A percentile compares a stretch with the other conserved stretches of the same genome.
These are phyloP conservation scores for Noctua comes DNA, from an alignment of 2,888 invertebrate species.

Conservation along the genomic window DNA sequence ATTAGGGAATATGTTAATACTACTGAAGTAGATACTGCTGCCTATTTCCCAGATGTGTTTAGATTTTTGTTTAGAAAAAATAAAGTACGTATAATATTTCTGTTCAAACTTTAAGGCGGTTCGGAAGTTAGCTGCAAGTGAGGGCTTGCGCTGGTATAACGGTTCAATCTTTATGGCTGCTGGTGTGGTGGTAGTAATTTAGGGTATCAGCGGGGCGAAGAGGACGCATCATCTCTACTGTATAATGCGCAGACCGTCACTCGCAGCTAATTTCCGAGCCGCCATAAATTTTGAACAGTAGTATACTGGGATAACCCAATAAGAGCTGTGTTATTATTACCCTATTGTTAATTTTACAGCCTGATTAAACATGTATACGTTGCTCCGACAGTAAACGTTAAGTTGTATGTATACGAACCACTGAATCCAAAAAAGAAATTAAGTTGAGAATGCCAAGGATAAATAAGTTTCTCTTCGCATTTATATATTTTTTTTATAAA, in stretches of 20 bases:
- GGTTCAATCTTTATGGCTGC: background rate
- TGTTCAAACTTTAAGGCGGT: background rate
- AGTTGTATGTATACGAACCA: background rate
- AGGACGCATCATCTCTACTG: background rate
- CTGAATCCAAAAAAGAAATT: background rate
- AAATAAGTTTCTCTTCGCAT: background rate
- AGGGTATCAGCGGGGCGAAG: background rate
- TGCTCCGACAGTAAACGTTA: background rate
- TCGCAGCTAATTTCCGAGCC: background rate
- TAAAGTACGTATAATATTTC: background rate
- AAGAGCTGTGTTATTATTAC: background rate
- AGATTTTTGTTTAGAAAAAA: background rate
- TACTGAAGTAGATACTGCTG: background rate
- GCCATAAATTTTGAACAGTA: background rate
- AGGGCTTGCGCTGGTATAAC: no score
- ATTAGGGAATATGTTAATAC: conserved; percentile 2
- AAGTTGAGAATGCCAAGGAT: background rate
- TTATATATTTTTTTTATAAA: background rate
- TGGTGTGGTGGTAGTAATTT: background rate
- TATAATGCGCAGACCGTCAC: background rate
- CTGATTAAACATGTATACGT: conserved; percentile 9
- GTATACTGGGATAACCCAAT: background rate
- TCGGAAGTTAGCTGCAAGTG: background rate
- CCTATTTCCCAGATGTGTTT: background rate
- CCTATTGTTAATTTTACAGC: background rate